Evolutionary conservation across 2,888 invertebrate species (phyloP).

Genomic region (Agonopterix heracliana): DNA sequence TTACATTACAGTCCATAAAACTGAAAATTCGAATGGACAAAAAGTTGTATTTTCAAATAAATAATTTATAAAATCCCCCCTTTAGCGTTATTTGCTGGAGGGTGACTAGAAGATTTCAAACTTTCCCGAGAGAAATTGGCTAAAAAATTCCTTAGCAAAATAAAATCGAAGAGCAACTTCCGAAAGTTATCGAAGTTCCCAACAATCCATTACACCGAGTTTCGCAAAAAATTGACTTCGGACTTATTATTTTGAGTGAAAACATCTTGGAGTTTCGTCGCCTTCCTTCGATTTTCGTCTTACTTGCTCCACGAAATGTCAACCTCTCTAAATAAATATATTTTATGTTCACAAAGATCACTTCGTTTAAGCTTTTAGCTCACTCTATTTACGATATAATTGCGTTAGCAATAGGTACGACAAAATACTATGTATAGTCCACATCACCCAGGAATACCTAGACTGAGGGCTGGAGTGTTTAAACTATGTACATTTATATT

Average conservation of each 20-base stretch:
- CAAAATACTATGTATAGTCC: too few species aligned
- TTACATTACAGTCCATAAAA: too few species aligned
- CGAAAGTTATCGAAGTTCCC: slow-evolving; percentile 74
- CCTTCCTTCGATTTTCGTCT: neutral
- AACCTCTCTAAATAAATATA: slow-evolving; percentile 13
- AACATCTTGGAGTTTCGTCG: slow-evolving; percentile 56
- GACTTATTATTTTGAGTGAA: slow-evolving; percentile 75
- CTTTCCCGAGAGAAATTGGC: slow-evolving; percentile 69
- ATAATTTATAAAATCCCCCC: slow-evolving; percentile 24
- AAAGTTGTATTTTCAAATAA: slow-evolving; percentile 30
- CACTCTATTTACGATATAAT: too few species aligned
- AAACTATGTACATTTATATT: too few species aligned
- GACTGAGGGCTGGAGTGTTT: too few species aligned
- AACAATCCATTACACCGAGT: slow-evolving; percentile 75
- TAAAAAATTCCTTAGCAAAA: slow-evolving; percentile 71
- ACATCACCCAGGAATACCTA: too few species aligned
- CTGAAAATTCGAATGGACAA: slow-evolving; percentile 8
- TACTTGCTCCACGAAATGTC: slow-evolving; percentile 9
- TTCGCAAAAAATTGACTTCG: slow-evolving; percentile 70
- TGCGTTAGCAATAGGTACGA: too few species aligned
- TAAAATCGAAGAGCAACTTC: slow-evolving; percentile 73
- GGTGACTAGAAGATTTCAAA: slow-evolving; percentile 67
- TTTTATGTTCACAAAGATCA: neutral
- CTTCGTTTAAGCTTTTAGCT: too few species aligned
- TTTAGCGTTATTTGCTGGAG: slow-evolving; percentile 44